Base-by-base conservation (phyloP, 2,797 vertebrate genomes). In the Poeciliopsis presidionis region DNA sequence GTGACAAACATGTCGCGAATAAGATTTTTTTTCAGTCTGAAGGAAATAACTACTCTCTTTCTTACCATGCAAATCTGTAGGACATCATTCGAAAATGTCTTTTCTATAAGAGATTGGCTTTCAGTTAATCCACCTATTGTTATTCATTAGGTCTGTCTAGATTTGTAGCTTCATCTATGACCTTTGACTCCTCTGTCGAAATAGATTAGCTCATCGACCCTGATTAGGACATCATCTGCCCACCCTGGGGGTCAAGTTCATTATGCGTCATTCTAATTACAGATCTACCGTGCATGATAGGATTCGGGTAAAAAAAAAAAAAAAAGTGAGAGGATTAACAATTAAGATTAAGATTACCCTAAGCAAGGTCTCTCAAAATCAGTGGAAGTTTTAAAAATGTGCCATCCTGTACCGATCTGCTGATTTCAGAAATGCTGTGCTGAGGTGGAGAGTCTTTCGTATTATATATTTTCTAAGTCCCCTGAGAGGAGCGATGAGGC, bases 111-210 rank as follows among this genome's bases (percentile, higher is more conserved):
- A 77, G 86, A 86, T 85, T 88, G 84, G 81, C 86, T 81, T 83
- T 77, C 76, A 83, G 81, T 91, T 94, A 94, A 95, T 94, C 93
- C 89, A 84, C 82, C 90, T 80, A 93, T 94, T 94, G 90, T 94
- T 92, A 95, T 94, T 92, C 91, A 95, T 94, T 94, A 90, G 89
- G 71, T 75, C 86, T 67, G 81, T 91, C 90, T 90, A 79, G 87
- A 94, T 94, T 94, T 91, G 16, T 61, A 53, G 86, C 90, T 84
- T 92, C 92, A 95, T 94, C 92, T 73, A 80, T 90, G 92, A 94
- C 92, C 93, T 93, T 85, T 93, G 90, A 92, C 93, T 39, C 81
- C 30, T 87, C 87, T 91, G 93, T 93, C 92, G 0, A 76, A 51
- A 88, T 79, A 88, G 90, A 95, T 95, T 94, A 93, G 92, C 88